Evolutionary conservation across 92 coral and sea anemone species (phyloP).

Genomic region (Phenganax marumi): DNA sequence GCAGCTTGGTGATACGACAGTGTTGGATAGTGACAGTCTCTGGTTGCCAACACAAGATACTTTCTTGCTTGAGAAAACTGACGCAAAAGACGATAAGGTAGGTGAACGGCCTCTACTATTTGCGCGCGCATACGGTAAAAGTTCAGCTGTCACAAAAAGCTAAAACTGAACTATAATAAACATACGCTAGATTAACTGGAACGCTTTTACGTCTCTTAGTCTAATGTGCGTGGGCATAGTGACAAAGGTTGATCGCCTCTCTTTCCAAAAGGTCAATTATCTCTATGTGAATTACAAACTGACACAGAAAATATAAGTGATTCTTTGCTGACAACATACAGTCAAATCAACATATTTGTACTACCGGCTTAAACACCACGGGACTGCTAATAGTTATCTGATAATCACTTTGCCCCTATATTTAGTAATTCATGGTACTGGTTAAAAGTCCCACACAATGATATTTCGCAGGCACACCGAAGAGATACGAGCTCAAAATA

Average conservation of each 20-base stretch:
- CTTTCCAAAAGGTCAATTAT: no score
- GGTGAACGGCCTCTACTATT: neutral
- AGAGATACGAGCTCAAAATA: neutral
- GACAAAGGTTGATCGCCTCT: no score
- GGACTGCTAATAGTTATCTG: slow-evolving; percentile 11
- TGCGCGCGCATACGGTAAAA: no score
- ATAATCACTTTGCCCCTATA: slow-evolving; percentile 6
- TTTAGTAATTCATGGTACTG: neutral
- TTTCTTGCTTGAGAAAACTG: slow-evolving; percentile 8
- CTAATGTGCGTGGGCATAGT: neutral
- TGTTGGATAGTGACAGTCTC: neutral
- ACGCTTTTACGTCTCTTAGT: no score
- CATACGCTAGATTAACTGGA: no score
- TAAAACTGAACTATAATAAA: no score
- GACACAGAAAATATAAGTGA: neutral
- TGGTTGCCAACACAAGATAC: slow-evolving; percentile 8
- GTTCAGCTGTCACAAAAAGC: no score
- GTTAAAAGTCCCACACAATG: no score
- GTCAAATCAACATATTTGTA: slow-evolving; percentile 6
- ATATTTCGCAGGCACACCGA: no score
- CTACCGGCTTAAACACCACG: slow-evolving; percentile 23
- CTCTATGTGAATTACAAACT: neutral
- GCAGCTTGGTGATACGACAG: slow-evolving; percentile 3
- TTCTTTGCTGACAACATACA: neutral
- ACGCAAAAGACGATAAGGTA: neutral